Conservation (phyloP, 2,797 vertebrate genomes). For the Hozukius guyotensis region DNA sequence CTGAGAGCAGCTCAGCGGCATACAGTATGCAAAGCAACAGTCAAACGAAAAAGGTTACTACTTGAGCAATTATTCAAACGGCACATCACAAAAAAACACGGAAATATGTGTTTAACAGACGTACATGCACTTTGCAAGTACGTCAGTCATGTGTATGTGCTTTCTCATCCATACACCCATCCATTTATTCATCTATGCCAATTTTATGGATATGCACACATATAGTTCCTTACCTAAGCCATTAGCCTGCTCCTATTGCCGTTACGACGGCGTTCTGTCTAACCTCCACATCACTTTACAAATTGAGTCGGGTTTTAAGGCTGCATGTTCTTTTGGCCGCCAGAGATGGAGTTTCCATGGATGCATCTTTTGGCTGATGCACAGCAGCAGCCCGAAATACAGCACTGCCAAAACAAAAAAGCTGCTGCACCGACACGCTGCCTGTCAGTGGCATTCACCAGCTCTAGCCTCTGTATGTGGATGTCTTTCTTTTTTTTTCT, state of each 20-base stretch:
- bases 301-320: neutral
- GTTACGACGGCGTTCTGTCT: neutral
- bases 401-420: slow-evolving; percentile 45
- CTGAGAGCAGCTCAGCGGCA: slow-evolving; percentile 56
- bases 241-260: neutral
- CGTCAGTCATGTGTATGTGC: neutral
- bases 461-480: slow-evolving; percentile 18
- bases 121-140: neutral
- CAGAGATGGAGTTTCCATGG: slow-evolving; percentile 44
- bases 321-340: slow-evolving; percentile 12
- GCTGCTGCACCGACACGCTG: slow-evolving; percentile 23
- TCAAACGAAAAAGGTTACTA: slow-evolving; percentile 27
- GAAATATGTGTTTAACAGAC: neutral
- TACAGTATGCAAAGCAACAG: slow-evolving; percentile 63
- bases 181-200: neutral
- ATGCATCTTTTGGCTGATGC: slow-evolving; percentile 42
- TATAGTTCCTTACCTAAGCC: neutral
- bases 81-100: neutral
- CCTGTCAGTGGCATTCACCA: slow-evolving; percentile 49
- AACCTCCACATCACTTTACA: neutral
- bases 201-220: neutral
- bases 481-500: slow-evolving; percentile 11
- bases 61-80: slow-evolving; percentile 15
- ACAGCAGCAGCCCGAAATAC: slow-evolving; percentile 50
- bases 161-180: neutral